Base-by-base conservation (phyloP, 2,888 invertebrate genomes). In the Parapristionchus giblindavisi region DNA sequence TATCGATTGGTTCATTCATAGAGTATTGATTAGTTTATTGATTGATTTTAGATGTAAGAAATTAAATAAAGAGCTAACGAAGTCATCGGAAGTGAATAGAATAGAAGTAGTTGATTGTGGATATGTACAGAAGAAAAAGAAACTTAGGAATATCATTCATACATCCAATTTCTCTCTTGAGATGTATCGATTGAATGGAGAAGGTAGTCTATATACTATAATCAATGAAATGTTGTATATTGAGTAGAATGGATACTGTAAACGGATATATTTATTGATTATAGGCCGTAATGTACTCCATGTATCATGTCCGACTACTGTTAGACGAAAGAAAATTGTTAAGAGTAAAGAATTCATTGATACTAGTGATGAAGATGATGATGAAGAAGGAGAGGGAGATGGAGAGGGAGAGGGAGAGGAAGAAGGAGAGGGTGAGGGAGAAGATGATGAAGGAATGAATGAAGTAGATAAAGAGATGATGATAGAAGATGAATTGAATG, bases 221-320 rank as follows among this genome's bases (percentile, higher is more conserved):
- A n/a, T n/a, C n/a, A n/a, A n/a, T n/a, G n/a, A n/a, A n/a, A n/a
- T n/a, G n/a, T n/a, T n/a, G n/a, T n/a, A n/a, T n/a, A n/a, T n/a
- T n/a, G n/a, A n/a, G n/a, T n/a, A n/a, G n/a, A n/a, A n/a, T n/a
- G n/a, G n/a, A n/a, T n/a, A n/a, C n/a, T n/a, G n/a, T n/a, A n/a
- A n/a, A n/a, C n/a, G n/a, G n/a, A n/a, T 21, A 52, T n/a, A 27
- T 1, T n/a, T 14, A 52, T 8, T 38, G 11, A 1, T 65, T 65
- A 0, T 29, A 65, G 63, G 43, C 6, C 63, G 63, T 32, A 65
- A 65, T 21, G 43, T 65, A 27, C 40, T 65, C 63, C 43, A 65
- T 8, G 56, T 56, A 4, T 29, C 56, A 32, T 27, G 24, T 3
- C 27, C n/a, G n/a, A n/a, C n/a, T n/a, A n/a, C n/a, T n/a, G n/a